phyloP scores from a whole-genome alignment of 2,113 vertebrate species.

The Edolisoma coerulescens region DNA sequence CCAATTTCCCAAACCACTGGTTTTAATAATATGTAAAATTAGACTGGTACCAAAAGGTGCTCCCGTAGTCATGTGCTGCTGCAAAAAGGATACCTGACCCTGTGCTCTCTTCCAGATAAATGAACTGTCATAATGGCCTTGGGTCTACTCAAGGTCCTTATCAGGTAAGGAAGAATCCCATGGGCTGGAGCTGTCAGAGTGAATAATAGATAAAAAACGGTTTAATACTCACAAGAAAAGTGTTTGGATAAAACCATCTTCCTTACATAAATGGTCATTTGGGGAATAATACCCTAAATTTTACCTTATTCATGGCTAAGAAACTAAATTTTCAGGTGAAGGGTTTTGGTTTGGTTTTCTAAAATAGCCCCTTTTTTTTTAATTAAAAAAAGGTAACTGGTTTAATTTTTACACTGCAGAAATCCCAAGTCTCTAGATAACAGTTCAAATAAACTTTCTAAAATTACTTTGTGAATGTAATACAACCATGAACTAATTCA shows the following conservation, averaged over 20 bases:
- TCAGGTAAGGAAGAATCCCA: background rate
- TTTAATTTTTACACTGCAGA: background rate
- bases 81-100: background rate
- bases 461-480: background rate
- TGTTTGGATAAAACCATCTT: background rate
- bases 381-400: rapidly evolving
- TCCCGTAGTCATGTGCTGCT: background rate
- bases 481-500: background rate
- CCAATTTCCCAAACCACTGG: background rate
- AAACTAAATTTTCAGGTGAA: background rate
- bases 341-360: rapidly evolving
- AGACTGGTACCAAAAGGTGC: background rate
- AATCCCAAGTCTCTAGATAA: background rate
- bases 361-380: background rate
- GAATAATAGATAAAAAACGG: background rate
- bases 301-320: background rate
- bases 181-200: background rate
- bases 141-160: background rate
- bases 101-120: background rate
- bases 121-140: background rate
- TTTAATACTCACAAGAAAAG: background rate
- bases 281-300: background rate
- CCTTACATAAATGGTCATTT: background rate
- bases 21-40: background rate
- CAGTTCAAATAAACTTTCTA: background rate